Conservation (phyloP, 2,797 vertebrate species). For the Crocodylus rhombifer region DNA sequence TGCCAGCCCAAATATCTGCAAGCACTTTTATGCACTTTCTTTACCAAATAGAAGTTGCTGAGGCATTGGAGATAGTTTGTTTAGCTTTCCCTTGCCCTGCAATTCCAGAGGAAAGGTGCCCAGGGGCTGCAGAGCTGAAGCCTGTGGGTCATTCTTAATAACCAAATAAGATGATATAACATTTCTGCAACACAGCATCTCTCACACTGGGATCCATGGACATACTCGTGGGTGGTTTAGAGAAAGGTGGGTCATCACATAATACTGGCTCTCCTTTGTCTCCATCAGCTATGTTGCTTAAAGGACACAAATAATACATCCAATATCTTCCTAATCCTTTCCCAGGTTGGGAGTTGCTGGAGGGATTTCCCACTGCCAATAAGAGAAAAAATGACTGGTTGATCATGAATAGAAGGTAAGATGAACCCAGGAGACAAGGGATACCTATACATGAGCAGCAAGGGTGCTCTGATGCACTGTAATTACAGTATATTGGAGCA, state of each 20-base stretch:
- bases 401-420: neutral
- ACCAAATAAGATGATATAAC: no score
- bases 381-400: neutral
- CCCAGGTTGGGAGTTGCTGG: neutral
- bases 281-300: neutral
- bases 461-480: no score
- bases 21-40: neutral
- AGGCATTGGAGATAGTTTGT: neutral
- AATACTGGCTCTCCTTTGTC: neutral
- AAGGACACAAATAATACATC: neutral
- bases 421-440: neutral
- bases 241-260: neutral
- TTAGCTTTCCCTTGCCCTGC: no score
- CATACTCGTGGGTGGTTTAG: neutral
- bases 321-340: no score
- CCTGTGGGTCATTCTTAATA: neutral
- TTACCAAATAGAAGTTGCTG: neutral
- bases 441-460: no score
- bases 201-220: neutral
- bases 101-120: neutral
- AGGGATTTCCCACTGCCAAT: neutral
- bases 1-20: neutral
- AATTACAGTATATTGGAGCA: no score
- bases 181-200: neutral
- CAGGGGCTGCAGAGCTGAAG: neutral